Evolutionary conservation across 2,888 invertebrate species (phyloP), one percentile per base, ranked within the genome.

Genomic region (Drosophila kuntzei): DNA sequence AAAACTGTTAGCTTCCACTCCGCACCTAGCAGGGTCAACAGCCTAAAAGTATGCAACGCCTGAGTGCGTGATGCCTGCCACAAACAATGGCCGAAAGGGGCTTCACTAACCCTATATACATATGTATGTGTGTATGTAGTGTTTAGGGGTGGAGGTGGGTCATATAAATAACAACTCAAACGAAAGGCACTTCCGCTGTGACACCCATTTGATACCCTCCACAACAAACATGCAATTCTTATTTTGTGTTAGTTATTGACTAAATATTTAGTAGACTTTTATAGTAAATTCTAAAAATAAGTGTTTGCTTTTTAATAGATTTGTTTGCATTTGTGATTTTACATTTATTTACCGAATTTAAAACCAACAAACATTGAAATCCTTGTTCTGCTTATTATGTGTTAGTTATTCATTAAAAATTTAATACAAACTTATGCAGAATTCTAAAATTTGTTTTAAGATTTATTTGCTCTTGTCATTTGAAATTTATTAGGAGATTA

Each of bases 31-130:
- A 58, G 76, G 90, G 82, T 90, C 90, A 90, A 83, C 77, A 87
- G 85, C 90, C 90, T 82, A 67, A 87, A 89, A 89, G 79, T 88
- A 78, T 87, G 85, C 85, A 82, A 65, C 47, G 57, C 74, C 64
- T 12, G 59, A 80, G 75, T 80, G 78, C 80, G 74, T 79, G 77
- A 25, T 58, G 61, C 69, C 62, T 62, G 46, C 59, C 64, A 47
- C 81, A 64, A 62, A 72, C 67, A 81, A 71, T 70, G 53, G 20
- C 54, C 59, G 51, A 36, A 46, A 53, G 46, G 66, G 65, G 69
- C 85, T 81, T 71, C 76, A 12, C 58, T 27, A 37, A 41, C 27
- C 16, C 51, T 12, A 37, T 14, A 32, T 32, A 16, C n/a, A 9
- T 36, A 16, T 18, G 27, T 27, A n/a, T 7, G 16, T 25, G 9